phyloP scores from a whole-genome alignment of 2,113 vertebrate genomes.

The Ranitomeya variabilis region DNA sequence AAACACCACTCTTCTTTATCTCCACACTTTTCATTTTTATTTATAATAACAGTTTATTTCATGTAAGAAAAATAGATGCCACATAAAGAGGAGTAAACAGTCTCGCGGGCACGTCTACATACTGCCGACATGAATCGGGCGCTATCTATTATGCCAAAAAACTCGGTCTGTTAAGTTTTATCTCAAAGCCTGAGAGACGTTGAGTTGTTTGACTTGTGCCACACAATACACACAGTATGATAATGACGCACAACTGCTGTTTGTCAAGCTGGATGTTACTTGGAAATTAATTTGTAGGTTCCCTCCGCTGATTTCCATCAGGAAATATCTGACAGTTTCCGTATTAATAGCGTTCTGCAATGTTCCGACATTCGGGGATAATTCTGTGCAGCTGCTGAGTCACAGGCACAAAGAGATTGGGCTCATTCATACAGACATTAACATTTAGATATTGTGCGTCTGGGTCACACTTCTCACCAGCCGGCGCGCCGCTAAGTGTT shows the following conservation, averaged over 20 bases:
- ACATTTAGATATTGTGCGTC: constrained; percentile 21
- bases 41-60: background rate
- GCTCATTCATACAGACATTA: constrained; percentile 15
- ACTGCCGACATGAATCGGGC: background rate
- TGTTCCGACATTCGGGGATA: constrained; percentile 10
- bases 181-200: background rate
- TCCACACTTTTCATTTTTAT: background rate
- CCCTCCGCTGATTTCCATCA: constrained; percentile 33
- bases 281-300: constrained; percentile 40
- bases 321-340: constrained; percentile 3
- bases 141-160: constrained; percentile 17
- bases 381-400: constrained; percentile 14
- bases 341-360: constrained; percentile 8
- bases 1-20: background rate
- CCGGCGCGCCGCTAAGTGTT: background rate
- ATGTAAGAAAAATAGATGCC: background rate
- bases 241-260: constrained; percentile 20
- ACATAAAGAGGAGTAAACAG: background rate
- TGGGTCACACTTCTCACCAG: background rate
- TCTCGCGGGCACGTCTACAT: background rate
- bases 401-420: constrained; percentile 6
- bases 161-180: constrained; percentile 21
- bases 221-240: constrained; percentile 33
- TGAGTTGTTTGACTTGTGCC: background rate
- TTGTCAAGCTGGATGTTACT: constrained; percentile 28